Evolutionary conservation across 2,888 invertebrate species (phyloP).

Genomic region (Lampropteryx suffumata): DNA sequence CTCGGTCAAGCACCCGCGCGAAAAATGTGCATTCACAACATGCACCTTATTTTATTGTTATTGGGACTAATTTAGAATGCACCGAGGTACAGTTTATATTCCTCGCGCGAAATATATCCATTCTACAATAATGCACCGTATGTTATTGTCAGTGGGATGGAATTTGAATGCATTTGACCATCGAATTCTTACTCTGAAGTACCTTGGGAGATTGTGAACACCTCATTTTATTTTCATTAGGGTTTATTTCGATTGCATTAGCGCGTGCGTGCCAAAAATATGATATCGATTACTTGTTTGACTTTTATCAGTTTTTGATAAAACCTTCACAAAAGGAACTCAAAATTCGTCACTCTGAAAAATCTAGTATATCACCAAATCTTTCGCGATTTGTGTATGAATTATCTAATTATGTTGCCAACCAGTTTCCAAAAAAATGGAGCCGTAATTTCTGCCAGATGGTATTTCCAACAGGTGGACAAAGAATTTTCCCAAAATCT

Average conservation of each 20-base stretch:
- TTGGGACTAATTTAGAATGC: slow-evolving; percentile 7
- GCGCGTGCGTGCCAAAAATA: no score
- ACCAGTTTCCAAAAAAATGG: no score
- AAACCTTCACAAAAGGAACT: no score
- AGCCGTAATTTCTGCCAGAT: slow-evolving; percentile 7
- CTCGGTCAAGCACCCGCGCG: slow-evolving; percentile 65
- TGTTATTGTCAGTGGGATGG: not conserved
- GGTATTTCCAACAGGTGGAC: slow-evolving; percentile 15
- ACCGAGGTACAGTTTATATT: slow-evolving; percentile 16
- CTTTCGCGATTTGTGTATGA: no score
- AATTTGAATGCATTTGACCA: not conserved
- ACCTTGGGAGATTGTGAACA: no score
- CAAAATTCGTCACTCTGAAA: no score
- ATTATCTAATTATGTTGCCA: no score
- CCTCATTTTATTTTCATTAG: no score
- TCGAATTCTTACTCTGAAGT: not conserved
- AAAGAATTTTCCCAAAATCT: slow-evolving; percentile 16
- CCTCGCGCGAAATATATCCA: slow-evolving; percentile 9
- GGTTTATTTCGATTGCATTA: no score
- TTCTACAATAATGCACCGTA: slow-evolving; percentile 11
- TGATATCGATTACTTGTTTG: no score
- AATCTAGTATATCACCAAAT: no score
- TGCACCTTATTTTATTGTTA: slow-evolving; percentile 17
- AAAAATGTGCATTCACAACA: slow-evolving; percentile 20
- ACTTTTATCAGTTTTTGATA: no score